Evolutionary conservation across 2,113 vertebrate genomes (phyloP).

Genomic region (Callorhinus ursinus): DNA sequence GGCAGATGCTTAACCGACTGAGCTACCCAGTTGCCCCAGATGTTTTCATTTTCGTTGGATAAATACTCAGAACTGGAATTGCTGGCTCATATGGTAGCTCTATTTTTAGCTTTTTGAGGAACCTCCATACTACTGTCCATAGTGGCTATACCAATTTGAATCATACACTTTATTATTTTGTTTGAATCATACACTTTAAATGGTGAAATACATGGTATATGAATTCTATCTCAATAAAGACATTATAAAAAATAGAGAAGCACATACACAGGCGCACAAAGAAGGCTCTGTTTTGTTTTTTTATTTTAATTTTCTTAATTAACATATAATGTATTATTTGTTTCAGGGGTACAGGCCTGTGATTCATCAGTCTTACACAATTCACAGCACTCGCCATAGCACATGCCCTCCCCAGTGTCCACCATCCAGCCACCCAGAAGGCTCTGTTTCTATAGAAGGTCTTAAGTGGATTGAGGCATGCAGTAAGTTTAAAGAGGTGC

Average conservation of each 20-base stretch:
- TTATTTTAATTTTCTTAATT: too few species aligned
- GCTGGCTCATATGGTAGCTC: neutral
- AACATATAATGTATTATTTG: too few species aligned
- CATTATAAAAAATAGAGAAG: neutral
- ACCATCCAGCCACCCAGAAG: too few species aligned
- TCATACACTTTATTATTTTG: neutral
- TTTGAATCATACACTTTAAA: neutral
- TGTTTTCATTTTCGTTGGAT: neutral
- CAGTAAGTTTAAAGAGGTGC: constrained; percentile 14
- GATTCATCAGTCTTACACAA: too few species aligned
- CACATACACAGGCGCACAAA: neutral
- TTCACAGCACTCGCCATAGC: too few species aligned
- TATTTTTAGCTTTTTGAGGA: neutral
- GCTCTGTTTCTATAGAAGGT: neutral
- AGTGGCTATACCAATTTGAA: neutral
- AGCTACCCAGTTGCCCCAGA: too few species aligned
- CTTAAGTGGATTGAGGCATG: neutral
- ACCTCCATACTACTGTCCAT: neutral
- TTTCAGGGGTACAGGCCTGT: too few species aligned
- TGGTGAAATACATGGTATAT: neutral
- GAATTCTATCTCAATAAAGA: constrained; percentile 5
- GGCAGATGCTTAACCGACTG: too few species aligned
- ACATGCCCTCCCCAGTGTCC: too few species aligned
- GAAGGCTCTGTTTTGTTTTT: neutral
- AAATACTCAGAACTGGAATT: neutral